These are phyloP conservation scores for Neofelis nebulosa DNA, from an alignment of 2,113 vertebrate species.

Conservation along the genomic window DNA sequence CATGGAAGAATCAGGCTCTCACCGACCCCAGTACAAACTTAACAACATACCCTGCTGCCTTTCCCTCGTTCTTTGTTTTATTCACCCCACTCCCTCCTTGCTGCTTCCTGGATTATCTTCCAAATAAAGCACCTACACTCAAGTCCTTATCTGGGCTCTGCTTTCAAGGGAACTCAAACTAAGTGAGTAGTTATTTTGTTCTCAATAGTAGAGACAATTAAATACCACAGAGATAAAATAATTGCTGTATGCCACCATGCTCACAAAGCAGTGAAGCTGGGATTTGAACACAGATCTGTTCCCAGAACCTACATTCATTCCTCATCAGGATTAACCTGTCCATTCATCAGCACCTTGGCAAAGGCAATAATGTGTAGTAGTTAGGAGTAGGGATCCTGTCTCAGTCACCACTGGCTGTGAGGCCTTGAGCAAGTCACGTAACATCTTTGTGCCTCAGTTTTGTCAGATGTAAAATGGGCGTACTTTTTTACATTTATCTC, in stretches of 20 bases:
- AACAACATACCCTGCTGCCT: neutral
- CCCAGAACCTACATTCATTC: neutral
- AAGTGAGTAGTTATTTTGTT: neutral
- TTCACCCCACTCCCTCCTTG: neutral
- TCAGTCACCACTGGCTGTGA: neutral
- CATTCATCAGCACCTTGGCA: neutral
- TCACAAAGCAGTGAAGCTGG: neutral
- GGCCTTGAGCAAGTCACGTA: neutral
- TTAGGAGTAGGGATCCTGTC: neutral
- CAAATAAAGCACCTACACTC: neutral
- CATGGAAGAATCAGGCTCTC: neutral
- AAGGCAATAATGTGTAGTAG: neutral
- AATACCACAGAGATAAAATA: neutral
- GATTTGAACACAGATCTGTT: neutral
- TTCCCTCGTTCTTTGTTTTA: neutral
- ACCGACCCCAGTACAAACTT: neutral
- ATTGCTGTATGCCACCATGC: neutral
- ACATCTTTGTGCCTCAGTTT: neutral
- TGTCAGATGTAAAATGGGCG: neutral
- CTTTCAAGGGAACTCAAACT: neutral
- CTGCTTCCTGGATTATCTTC: neutral
- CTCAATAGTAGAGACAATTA: neutral
- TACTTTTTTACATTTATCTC: neutral
- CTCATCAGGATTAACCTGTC: neutral
- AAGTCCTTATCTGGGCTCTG: neutral